Base-by-base conservation (phyloP, 2,113 vertebrate species). In the Phrynocephalus versicolor region DNA sequence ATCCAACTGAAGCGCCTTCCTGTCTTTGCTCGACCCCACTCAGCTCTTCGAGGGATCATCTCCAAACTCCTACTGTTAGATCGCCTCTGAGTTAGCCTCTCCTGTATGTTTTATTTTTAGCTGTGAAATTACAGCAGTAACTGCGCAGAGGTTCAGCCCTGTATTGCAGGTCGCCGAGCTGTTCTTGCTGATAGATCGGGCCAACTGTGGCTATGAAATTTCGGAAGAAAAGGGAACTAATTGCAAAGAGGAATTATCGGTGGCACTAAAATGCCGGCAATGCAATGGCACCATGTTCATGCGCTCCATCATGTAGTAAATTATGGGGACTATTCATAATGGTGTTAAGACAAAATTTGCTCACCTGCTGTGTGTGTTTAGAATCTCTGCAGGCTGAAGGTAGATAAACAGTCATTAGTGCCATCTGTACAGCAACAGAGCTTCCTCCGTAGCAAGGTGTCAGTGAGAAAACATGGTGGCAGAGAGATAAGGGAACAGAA, bases 391-490 rank as follows among this genome's bases (percentile, higher is more conserved):
- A 16, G 39, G 12, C 72, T 13, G n/a, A 73, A 39, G 6, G 57
- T 55, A 87, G 73, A 55, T 55, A 72, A 87, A 55, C 37, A 73
- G 55, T 81, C 79, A 65, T 35, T 72, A 60, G 57, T 71, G 35
- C 73, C 30, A 79, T 10, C 35, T 4, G 15, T 51, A 75, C 0
- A 82, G 55, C 41, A 88, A n/a, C 3, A 58, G 2, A 87, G 71
- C 65, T 92, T 91, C 84, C 72, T 86, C 60, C 65, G 76, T 64
- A 21, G n/a, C 58, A 80, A 83, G 67, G 51, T 70, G 6, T 21
- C 0, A 0, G 45, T 82, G 79, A 79, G 69, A 83, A 89, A 90
- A 91, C 84, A 86, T 89, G 71, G 83, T 84, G 30, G 62, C n/a
- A n/a, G 51, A 85, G 73, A 90, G 81, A 77, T 72, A 90, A 89